Conservation (phyloP, 1,140 invertebrate species). For the Drosophila truncata region DNA sequence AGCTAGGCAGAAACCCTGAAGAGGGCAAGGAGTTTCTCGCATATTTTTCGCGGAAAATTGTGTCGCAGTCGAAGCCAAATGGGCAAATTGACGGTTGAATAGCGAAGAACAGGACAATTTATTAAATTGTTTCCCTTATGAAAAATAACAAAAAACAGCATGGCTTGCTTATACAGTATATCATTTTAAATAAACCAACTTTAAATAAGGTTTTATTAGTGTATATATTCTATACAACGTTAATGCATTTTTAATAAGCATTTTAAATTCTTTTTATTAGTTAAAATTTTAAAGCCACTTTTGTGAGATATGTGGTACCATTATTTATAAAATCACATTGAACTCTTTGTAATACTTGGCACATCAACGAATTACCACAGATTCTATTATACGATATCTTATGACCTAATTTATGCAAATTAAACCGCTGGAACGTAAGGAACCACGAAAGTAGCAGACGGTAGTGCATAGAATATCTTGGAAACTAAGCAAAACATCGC, state of each 20-base stretch:
- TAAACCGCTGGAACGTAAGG: neutral
- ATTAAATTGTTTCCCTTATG: conserved; percentile 1
- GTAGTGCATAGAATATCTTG: conserved; percentile 2
- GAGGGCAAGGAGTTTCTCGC: conserved; percentile 9
- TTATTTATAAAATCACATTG: neutral
- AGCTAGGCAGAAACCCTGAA: conserved; percentile 27
- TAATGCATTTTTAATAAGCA: neutral
- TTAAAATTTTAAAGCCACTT: neutral
- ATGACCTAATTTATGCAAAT: conserved; percentile 59
- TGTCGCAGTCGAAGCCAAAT: neutral
- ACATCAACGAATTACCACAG: conserved; percentile 1
- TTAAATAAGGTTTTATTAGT: neutral
- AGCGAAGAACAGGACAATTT: neutral
- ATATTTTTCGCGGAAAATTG: conserved; percentile 42
- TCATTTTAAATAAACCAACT: neutral
- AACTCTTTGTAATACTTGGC: neutral
- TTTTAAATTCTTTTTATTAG: neutral
- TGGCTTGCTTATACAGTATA: neutral
- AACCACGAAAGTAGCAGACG: neutral
- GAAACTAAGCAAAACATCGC: conserved; percentile 25
- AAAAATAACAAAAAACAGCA: neutral
- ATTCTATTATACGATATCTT: conserved; percentile 4
- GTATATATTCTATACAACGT: neutral
- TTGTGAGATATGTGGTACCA: neutral
- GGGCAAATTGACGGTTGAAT: conserved; percentile 1